Percentiles rank a stretch among this genome's conserved stretches.
Evolutionary conservation across 1,140 invertebrate genomes (phyloP).

Genomic region (Pissodes strobi): DNA sequence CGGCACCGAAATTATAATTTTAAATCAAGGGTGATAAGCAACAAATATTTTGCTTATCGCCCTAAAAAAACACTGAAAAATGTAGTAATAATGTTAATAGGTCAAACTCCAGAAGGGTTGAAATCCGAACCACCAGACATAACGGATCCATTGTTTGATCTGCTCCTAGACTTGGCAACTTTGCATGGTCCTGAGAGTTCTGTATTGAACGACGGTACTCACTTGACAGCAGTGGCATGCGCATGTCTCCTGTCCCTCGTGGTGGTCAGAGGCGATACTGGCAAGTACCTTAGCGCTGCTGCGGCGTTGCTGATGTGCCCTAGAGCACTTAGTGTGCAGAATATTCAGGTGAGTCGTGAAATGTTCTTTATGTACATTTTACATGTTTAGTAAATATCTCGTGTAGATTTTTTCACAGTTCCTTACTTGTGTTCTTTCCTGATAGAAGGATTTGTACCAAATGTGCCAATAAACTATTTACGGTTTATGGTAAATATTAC

Average conservation of each 20-base stretch:
- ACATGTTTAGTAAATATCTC: constrained; percentile 19
- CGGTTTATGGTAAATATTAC: too few relatives aligned
- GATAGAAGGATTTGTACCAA: too few relatives aligned
- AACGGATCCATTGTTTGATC: constrained; percentile 78
- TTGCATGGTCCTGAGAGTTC: constrained; percentile 64
- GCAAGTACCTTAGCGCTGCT: constrained; percentile 84
- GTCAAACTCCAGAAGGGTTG: constrained; percentile 79
- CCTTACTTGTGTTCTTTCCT: too few relatives aligned
- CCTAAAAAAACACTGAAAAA: too few relatives aligned
- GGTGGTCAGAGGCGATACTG: constrained; percentile 92
- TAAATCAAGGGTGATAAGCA: too few relatives aligned
- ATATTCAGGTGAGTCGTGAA: constrained; percentile 68
- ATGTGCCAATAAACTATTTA: too few relatives aligned
- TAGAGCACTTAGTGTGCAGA: constrained; percentile 73
- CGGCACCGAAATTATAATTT: too few relatives aligned
- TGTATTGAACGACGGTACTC: constrained; percentile 64
- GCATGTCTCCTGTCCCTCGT: constrained; percentile 88
- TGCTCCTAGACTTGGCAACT: constrained; percentile 78
- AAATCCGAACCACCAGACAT: constrained; percentile 72
- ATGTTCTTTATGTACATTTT: constrained; percentile 7
- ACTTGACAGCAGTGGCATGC: constrained; percentile 84
- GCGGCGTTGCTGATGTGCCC: constrained; percentile 88
- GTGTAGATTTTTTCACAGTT: constrained; percentile 23
- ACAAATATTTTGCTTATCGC: too few relatives aligned
- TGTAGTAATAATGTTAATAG: too few relatives aligned